These are phyloP conservation scores for Cylas formicarius DNA, from an alignment of 1,140 invertebrate genomes.

Conservation along the genomic window DNA sequence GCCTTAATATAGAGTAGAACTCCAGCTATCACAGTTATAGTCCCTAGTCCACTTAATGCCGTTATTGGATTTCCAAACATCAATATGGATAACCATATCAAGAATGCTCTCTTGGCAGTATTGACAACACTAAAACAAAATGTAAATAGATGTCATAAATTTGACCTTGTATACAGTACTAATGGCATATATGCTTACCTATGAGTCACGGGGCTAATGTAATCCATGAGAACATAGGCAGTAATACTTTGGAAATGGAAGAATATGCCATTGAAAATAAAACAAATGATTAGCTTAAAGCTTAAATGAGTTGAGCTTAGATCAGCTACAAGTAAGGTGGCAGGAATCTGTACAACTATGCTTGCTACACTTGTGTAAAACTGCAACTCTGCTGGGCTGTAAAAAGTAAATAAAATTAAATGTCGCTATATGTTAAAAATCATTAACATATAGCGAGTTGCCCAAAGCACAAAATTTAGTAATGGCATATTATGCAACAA, in stretches of 20 bases:
- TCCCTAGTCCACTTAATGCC: conserved; percentile 67
- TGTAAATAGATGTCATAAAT: too few species aligned
- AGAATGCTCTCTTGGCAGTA: conserved; percentile 74
- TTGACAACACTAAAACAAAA: conserved; percentile 68
- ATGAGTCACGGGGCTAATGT: conserved; percentile 80
- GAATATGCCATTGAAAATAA: conserved; percentile 71
- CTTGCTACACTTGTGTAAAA: conserved; percentile 79
- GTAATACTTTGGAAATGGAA: conserved; percentile 85
- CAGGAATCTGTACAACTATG: conserved; percentile 72
- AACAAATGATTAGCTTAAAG: conserved; percentile 51
- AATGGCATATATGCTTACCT: conserved; percentile 50
- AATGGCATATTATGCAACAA: too few species aligned
- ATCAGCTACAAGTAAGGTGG: conserved; percentile 63
- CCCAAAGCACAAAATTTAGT: too few species aligned
- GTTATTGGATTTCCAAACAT: conserved; percentile 77
- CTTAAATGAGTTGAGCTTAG: conserved; percentile 45
- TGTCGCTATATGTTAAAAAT: too few species aligned
- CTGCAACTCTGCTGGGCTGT: conserved; percentile 75
- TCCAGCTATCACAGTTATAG: conserved; percentile 65
- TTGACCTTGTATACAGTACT: neutral
- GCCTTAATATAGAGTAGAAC: conserved; percentile 74
- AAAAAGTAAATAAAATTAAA: too few species aligned
- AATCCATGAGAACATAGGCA: conserved; percentile 79
- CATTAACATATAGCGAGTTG: too few species aligned
- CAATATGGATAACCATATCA: conserved; percentile 77